phyloP scores from a whole-genome alignment of 2,888 invertebrate species.

The Netelia inedita region DNA sequence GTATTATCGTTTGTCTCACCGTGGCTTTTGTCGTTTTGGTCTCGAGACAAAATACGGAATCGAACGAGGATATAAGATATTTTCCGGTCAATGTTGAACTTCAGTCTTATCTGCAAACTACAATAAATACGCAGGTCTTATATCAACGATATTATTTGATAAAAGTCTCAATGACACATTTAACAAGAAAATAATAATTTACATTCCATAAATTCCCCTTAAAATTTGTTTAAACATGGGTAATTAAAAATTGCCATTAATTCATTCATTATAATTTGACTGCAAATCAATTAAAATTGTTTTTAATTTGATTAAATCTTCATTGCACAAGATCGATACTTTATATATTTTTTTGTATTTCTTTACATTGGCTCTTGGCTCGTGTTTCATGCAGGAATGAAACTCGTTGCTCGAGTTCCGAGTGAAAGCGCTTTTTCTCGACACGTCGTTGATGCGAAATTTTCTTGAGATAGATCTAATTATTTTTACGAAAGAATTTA shows the following conservation, averaged over 20 bases:
- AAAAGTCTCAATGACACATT: background rate
- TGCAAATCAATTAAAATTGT: background rate
- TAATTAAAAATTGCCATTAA: no score
- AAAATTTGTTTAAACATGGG: no score
- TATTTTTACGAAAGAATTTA: background rate
- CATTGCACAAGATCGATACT: no score
- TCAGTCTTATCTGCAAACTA: constrained; percentile 37
- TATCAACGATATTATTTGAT: background rate
- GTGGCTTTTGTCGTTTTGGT: constrained; percentile 74
- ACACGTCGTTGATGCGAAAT: constrained; percentile 23
- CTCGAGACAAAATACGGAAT: constrained; percentile 70
- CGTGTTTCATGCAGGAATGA: constrained; percentile 4
- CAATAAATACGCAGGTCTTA: constrained; percentile 59
- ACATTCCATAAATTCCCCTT: background rate
- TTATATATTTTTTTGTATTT: no score
- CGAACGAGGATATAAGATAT: constrained; percentile 41
- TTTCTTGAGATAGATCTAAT: constrained; percentile 10
- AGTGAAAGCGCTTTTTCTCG: constrained; percentile 69
- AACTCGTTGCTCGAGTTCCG: constrained; percentile 5
- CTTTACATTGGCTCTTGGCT: no score
- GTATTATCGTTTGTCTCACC: constrained; percentile 72
- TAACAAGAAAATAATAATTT: background rate
- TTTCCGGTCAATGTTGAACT: constrained; percentile 1
- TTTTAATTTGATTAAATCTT: background rate
- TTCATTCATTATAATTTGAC: background rate